Evolutionary conservation across 2,888 invertebrate species (phyloP), one percentile per base, ranked within the genome.

Genomic region (Ichneumoninae sp.): DNA sequence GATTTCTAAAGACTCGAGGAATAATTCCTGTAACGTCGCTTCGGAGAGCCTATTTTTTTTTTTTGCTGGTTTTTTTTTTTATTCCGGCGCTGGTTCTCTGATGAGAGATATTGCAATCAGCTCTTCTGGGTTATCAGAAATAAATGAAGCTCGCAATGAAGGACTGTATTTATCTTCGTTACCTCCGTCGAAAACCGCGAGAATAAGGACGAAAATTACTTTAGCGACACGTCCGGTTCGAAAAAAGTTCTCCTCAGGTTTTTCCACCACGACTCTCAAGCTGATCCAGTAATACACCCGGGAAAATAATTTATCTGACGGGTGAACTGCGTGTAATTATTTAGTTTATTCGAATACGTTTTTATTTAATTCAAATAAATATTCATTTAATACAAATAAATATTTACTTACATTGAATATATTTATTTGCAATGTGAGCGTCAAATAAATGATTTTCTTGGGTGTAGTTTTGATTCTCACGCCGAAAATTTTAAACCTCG

Each of bases 41-140:
- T 19, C 60, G 22, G 19, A 13, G n/a, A 16, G 19, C 8, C 30
- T 52, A 60, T 74, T 74, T 74, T 68, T 54, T 68, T 4, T 33
- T 3, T 19, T n/a, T n/a, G n/a, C n/a, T n/a, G n/a, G 19, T 33
- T 22, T 22, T 57, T 22, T 26, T 33, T 22, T 19, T 40, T 40
- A 26, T 62, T 19, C 7, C 19, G 50, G 40, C 36, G 10, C 68
- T 50, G 50, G 68, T 76, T 57, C 30, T 50, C 60, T 71, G 82
- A 84, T 82, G 79, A 82, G 62, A 72, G 71, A 74, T 66, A 84
- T 82, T 76, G 84, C 82, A 84, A 82, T 84, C 71, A 76, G 76
- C 71, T 84, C 66, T 82, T 74, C 81, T 62, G 36, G 26, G 44
- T 66, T 83, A 47, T 36, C 75, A 26, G 62, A 22, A 62, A 52